A percentile compares a stretch with the other conserved stretches of the same genome.
phyloP scores from a whole-genome alignment of 2,888 invertebrate genomes.

The Caenorhabditis imperialis region DNA sequence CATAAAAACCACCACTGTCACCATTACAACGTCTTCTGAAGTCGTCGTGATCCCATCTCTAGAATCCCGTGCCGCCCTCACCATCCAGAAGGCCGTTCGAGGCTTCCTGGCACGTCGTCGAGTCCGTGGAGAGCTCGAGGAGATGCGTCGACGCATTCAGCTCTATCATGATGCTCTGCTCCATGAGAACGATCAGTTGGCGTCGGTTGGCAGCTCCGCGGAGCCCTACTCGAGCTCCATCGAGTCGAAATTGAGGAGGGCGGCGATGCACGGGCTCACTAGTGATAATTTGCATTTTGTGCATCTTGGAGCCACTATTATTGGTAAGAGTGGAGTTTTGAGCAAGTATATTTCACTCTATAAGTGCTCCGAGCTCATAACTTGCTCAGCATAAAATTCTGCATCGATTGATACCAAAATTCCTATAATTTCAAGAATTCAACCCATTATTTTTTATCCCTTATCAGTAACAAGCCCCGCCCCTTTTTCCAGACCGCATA shows the following conservation, averaged over 20 bases:
- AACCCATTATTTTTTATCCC: no score
- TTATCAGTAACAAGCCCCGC: background rate
- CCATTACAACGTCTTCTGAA: no score
- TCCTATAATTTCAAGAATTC: background rate
- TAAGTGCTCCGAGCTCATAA: no score
- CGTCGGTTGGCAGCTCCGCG: background rate
- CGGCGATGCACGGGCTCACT: conserved; percentile 12
- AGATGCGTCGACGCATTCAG: conserved; percentile 7
- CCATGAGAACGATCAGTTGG: conserved; percentile 13
- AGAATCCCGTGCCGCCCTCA: conserved; percentile 1
- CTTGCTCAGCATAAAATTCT: no score
- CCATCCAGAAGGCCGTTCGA: conserved; percentile 27
- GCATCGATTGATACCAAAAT: no score
- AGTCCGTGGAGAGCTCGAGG: conserved; percentile 5
- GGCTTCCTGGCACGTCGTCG: conserved; percentile 29
- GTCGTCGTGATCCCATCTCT: no score
- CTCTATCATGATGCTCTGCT: conserved; percentile 10
- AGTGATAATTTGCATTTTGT: conserved; percentile 22
- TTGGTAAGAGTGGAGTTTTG: no score
- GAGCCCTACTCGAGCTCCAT: background rate
- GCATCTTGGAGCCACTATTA: conserved; percentile 25
- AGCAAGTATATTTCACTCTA: background rate
- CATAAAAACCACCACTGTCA: no score
- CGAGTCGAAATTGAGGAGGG: conserved; percentile 18
- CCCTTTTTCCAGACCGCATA: conserved; percentile 19